A percentile compares a stretch with the other conserved stretches of the same genome.
These are phyloP conservation scores for Mythimna lalbum DNA, from an alignment of 2,888 invertebrate species.

Conservation along the genomic window DNA sequence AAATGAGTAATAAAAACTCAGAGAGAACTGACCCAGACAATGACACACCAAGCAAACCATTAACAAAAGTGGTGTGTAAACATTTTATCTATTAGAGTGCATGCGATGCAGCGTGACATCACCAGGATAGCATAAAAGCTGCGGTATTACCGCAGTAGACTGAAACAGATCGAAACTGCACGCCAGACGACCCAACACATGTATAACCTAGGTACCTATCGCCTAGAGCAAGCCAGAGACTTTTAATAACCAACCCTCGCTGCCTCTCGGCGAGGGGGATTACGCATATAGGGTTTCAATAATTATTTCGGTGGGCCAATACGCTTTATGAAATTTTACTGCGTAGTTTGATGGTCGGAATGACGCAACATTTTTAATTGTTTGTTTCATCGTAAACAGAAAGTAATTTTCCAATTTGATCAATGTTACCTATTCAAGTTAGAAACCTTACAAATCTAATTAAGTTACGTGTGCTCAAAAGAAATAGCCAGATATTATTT, in stretches of 20 bases:
- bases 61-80: slow-evolving; percentile 25
- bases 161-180: slow-evolving; percentile 80
- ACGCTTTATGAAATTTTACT: slow-evolving; percentile 43
- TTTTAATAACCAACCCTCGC: slow-evolving; percentile 65
- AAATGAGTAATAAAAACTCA: slow-evolving; percentile 26
- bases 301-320: slow-evolving; percentile 55
- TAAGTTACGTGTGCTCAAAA: too few relatives aligned
- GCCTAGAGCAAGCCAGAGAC: slow-evolving; percentile 47
- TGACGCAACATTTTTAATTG: too few relatives aligned
- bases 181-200: slow-evolving; percentile 71
- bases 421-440: too few relatives aligned
- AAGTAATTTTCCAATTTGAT: too few relatives aligned
- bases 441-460: too few relatives aligned
- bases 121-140: slow-evolving; percentile 58
- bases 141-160: slow-evolving; percentile 70
- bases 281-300: slow-evolving; percentile 57
- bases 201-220: slow-evolving; percentile 51
- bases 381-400: too few relatives aligned
- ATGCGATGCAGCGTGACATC: slow-evolving; percentile 60
- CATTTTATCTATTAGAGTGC: slow-evolving; percentile 34
- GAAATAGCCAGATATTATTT: too few relatives aligned
- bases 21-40: slow-evolving; percentile 48
- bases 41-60: slow-evolving; percentile 39
- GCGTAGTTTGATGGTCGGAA: slow-evolving; percentile 42
- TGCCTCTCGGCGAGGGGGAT: slow-evolving; percentile 51